Evolutionary conservation across 2,888 invertebrate genomes (phyloP).

Genomic region (Temnothorax ravouxi): DNA sequence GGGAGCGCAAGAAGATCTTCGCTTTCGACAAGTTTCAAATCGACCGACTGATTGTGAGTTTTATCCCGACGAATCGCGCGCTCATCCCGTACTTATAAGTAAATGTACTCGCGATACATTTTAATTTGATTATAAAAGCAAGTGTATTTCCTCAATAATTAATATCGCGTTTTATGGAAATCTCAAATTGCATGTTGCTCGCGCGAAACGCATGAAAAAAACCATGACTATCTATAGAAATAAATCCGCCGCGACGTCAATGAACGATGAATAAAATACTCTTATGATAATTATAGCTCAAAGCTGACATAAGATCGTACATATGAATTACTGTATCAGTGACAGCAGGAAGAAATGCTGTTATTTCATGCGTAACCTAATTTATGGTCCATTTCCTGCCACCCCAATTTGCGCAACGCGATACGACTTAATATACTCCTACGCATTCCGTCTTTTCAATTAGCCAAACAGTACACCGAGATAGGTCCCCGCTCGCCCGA

Average conservation of each 20-base stretch:
- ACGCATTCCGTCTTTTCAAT: slow-evolving; percentile 43
- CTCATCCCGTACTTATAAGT: slow-evolving; percentile 14
- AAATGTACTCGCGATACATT: neutral
- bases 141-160: neutral
- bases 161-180: neutral
- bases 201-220: neutral
- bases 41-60: slow-evolving; percentile 27
- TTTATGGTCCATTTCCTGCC: slow-evolving; percentile 29
- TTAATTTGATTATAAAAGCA: slow-evolving; percentile 13
- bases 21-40: slow-evolving; percentile 52
- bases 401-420: slow-evolving; percentile 7
- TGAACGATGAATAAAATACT: neutral
- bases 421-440: slow-evolving; percentile 30
- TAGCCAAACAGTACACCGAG: slow-evolving; percentile 18
- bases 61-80: neutral
- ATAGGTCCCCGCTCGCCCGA: neutral
- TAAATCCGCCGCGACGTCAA: neutral
- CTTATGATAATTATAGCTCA: neutral
- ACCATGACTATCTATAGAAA: neutral
- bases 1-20: slow-evolving; percentile 38
- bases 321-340: neutral
- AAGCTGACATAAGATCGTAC: neutral
- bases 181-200: neutral
- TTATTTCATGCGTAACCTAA: neutral
- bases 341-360: slow-evolving; percentile 21